Evolutionary conservation across 2,888 invertebrate species (phyloP).

Genomic region (Lochmaea crataegi): DNA sequence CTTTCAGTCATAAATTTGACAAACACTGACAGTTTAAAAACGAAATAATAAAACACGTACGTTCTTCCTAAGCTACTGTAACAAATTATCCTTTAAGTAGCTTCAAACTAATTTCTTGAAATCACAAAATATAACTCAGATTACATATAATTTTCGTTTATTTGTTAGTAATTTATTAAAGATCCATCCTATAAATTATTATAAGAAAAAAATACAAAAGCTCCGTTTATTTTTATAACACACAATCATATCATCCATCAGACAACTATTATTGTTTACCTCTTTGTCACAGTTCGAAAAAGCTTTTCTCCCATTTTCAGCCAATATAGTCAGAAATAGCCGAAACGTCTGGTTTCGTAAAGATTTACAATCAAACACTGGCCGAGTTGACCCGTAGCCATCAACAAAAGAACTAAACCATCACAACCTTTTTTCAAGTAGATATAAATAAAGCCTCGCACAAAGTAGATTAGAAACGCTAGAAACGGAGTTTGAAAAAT

Average conservation of each 20-base stretch:
- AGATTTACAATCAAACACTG: conserved; percentile 31
- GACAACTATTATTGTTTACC: conserved; percentile 21
- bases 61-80: no score
- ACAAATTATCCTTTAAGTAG: no score
- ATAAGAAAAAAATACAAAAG: no score
- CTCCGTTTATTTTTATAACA: no score
- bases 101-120: no score
- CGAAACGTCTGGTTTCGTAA: conserved; percentile 19
- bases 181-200: no score
- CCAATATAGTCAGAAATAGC: conserved; percentile 25
- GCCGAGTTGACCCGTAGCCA: conserved; percentile 27
- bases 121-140: no score
- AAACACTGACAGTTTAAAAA: no score
- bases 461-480: conserved; percentile 37
- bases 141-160: no score
- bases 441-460: conserved; percentile 35
- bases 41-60: no score
- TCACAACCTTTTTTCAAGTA: conserved; percentile 37
- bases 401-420: conserved; percentile 35
- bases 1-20: no score
- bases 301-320: conserved; percentile 18
- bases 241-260: not conserved
- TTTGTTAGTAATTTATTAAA: no score
- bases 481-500: conserved; percentile 37
- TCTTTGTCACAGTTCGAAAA: conserved; percentile 28